These are phyloP conservation scores for Silurus asotus DNA, from an alignment of 2,113 vertebrate genomes.

Conservation along the genomic window DNA sequence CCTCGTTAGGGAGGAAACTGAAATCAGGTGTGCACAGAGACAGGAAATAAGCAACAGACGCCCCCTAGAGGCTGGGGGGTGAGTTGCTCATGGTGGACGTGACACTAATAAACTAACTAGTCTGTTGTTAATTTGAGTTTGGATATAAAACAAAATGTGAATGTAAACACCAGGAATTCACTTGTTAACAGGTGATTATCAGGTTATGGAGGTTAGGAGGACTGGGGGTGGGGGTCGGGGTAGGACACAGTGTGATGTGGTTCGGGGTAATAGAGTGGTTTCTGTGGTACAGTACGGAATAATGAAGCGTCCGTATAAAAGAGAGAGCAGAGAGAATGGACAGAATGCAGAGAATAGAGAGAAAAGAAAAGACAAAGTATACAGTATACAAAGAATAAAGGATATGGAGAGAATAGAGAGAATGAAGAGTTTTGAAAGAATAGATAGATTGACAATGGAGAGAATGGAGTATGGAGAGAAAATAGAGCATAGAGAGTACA, in stretches of 20 bases:
- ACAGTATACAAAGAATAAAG: too few relatives aligned
- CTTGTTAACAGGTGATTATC: neutral
- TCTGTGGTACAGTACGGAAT: neutral
- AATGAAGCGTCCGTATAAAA: neutral
- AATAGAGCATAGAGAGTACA: too few relatives aligned
- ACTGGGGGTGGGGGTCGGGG: neutral
- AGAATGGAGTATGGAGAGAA: too few relatives aligned
- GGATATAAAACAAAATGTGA: neutral
- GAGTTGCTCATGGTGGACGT: neutral
- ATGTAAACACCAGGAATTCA: neutral
- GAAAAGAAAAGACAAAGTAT: neutral
- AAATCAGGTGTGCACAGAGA: too few relatives aligned
- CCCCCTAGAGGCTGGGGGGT: neutral
- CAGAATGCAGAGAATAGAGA: neutral
- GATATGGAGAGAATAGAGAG: neutral
- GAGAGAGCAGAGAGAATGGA: neutral
- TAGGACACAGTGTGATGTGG: neutral
- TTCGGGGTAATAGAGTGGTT: neutral
- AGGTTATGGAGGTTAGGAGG: neutral
- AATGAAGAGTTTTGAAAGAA: neutral
- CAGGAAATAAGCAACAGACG: too few relatives aligned
- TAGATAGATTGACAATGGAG: too few relatives aligned
- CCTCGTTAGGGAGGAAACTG: too few relatives aligned
- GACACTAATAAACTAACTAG: neutral
- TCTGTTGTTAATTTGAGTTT: too few relatives aligned